phyloP scores from a whole-genome alignment of 2,888 invertebrate genomes.

The Saturnia japonica region DNA sequence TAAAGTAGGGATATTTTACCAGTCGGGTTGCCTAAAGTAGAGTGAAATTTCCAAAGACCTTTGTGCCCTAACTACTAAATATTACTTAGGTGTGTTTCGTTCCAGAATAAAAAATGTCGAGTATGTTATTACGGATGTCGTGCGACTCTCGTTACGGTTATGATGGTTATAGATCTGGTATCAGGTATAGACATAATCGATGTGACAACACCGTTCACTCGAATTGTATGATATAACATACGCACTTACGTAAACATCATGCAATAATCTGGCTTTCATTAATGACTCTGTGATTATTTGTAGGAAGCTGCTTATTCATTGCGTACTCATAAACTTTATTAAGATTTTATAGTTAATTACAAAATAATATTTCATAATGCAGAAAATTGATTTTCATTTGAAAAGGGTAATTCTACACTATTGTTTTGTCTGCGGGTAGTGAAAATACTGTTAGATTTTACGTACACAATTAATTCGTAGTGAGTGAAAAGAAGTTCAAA shows the following conservation, averaged over 20 bases:
- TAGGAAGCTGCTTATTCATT: conserved; percentile 2
- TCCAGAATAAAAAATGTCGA: neutral
- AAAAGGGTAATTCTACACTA: no score
- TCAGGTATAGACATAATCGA: neutral
- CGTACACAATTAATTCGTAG: no score
- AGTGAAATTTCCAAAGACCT: no score
- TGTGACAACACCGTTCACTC: neutral
- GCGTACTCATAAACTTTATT: neutral
- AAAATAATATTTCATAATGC: no score
- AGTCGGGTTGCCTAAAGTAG: no score
- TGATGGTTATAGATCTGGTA: neutral
- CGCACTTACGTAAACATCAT: conserved; percentile 9
- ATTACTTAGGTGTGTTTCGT: neutral
- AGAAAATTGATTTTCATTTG: no score
- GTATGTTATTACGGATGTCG: neutral
- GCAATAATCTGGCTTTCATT: conserved; percentile 6
- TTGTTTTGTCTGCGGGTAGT: no score
- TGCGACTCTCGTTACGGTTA: neutral
- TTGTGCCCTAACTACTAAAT: no score
- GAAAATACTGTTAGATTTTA: no score
- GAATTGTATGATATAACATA: neutral
- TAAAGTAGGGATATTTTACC: no score
- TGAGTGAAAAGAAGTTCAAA: no score
- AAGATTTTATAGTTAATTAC: neutral
- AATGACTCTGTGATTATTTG: conserved; percentile 10